These are phyloP conservation scores for Campylorhamphus procurvoides DNA, from an alignment of 2,113 vertebrate species.

Conservation along the genomic window DNA sequence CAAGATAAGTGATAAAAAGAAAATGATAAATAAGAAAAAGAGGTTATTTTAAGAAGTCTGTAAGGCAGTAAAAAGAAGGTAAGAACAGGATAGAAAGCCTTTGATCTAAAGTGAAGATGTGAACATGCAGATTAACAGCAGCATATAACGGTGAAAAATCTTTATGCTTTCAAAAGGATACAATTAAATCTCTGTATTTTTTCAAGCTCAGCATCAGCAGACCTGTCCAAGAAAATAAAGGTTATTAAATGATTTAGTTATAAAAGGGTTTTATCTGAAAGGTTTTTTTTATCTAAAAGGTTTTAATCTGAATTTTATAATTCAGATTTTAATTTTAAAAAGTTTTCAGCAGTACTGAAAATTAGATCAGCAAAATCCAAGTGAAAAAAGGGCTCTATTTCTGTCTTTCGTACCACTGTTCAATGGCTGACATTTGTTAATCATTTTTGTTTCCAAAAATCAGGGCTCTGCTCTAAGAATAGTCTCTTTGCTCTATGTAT, in stretches of 20 bases:
- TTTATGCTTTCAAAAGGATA: constrained; percentile 72
- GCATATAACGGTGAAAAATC: background rate
- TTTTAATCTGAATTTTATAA: too few relatives aligned
- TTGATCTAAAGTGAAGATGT: background rate
- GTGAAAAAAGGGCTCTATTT: background rate
- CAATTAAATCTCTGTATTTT: constrained; percentile 81
- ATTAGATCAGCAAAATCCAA: background rate
- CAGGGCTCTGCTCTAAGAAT: background rate
- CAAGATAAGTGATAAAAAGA: background rate
- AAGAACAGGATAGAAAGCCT: background rate
- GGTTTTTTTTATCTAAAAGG: too few relatives aligned
- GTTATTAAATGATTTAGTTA: background rate
- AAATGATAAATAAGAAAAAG: background rate
- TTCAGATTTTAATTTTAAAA: background rate
- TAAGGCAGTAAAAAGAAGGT: background rate
- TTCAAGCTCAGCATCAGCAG: constrained; percentile 74
- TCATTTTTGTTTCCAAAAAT: background rate
- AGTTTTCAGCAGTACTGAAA: background rate
- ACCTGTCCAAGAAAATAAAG: constrained; percentile 59
- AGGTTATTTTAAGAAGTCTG: background rate
- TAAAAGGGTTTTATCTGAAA: too few relatives aligned
- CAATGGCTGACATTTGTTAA: background rate
- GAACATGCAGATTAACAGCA: background rate
- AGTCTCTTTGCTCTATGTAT: background rate
- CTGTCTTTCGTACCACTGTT: background rate